These are phyloP conservation scores for Oscheius myriophilus DNA, from an alignment of 2,888 invertebrate genomes.

Conservation along the genomic window DNA sequence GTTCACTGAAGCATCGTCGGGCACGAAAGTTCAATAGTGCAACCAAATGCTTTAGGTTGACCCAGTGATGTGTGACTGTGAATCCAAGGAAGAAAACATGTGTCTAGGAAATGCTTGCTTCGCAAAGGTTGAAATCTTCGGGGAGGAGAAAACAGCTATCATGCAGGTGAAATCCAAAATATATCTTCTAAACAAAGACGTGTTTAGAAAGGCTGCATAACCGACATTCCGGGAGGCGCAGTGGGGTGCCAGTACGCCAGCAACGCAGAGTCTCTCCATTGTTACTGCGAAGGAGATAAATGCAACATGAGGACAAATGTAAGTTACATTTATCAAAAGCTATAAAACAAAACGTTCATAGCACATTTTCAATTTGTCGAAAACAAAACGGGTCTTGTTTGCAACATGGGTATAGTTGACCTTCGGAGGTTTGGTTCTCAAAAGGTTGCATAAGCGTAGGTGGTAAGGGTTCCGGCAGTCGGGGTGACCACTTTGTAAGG, in stretches of 20 bases:
- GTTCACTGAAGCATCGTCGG: background rate
- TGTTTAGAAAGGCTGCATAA: conserved; percentile 69
- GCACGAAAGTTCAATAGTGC: background rate
- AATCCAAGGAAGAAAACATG: conserved; percentile 46
- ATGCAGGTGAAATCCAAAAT: conserved; percentile 55
- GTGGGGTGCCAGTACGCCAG: conserved; percentile 68
- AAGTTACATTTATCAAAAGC: background rate
- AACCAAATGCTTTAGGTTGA: conserved; percentile 44
- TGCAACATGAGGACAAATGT: conserved; percentile 65
- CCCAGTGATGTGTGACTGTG: conserved; percentile 65
- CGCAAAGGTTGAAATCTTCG: conserved; percentile 59
- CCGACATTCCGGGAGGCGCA: conserved; percentile 60
- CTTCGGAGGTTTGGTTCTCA: too few relatives aligned
- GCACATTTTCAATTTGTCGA: too few relatives aligned
- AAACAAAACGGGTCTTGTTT: background rate
- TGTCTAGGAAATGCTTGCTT: conserved; percentile 57
- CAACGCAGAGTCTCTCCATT: conserved; percentile 66
- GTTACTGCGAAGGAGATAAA: conserved; percentile 63
- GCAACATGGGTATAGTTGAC: too few relatives aligned
- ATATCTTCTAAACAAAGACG: background rate
- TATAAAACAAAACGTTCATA: too few relatives aligned
- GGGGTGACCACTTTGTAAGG: too few relatives aligned
- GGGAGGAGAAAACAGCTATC: conserved; percentile 64
- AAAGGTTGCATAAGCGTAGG: too few relatives aligned
- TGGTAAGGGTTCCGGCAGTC: too few relatives aligned